phyloP scores from a whole-genome alignment of 2,113 vertebrate species.

The Nipponia nippon region DNA sequence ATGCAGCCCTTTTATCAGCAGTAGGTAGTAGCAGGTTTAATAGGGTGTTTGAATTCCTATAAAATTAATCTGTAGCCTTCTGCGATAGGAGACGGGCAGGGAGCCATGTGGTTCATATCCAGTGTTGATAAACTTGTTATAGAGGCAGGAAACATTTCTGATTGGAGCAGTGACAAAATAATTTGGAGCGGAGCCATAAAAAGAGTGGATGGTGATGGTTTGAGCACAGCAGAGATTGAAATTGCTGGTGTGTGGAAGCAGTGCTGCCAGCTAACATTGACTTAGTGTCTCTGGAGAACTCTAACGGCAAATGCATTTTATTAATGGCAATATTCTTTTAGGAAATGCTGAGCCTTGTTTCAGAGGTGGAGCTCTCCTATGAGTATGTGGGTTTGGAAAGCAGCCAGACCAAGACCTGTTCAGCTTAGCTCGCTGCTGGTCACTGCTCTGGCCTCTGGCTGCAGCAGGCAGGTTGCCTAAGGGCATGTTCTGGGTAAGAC shows the following conservation, averaged over 20 bases:
- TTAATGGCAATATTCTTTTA: constrained; percentile 58
- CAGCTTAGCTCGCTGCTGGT: background rate
- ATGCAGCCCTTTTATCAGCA: constrained; percentile 49
- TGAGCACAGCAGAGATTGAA: constrained; percentile 63
- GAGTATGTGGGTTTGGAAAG: background rate
- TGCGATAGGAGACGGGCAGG: constrained; percentile 54
- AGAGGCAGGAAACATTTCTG: constrained; percentile 63
- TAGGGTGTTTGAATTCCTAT: constrained; percentile 69
- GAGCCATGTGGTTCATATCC: constrained; percentile 65
- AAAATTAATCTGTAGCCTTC: constrained; percentile 68
- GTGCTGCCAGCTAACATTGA: constrained; percentile 61
- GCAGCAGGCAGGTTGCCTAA: background rate
- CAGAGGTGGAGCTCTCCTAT: background rate
- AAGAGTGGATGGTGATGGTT: constrained; percentile 51
- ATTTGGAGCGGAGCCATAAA: constrained; percentile 56
- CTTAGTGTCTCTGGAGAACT: constrained; percentile 58
- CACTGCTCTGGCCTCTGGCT: background rate
- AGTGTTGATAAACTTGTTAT: constrained; percentile 65
- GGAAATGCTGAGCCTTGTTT: constrained; percentile 41
- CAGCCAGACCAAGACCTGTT: background rate
- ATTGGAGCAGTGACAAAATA: constrained; percentile 62
- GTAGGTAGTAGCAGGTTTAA: constrained; percentile 66
- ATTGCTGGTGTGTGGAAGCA: constrained; percentile 66
- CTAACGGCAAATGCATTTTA: constrained; percentile 65
- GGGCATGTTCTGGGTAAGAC: background rate